Percentiles rank a stretch among this genome's conserved stretches.
phyloP scores from a whole-genome alignment of 2,113 vertebrate species.

The Scartelaos histophorus region DNA sequence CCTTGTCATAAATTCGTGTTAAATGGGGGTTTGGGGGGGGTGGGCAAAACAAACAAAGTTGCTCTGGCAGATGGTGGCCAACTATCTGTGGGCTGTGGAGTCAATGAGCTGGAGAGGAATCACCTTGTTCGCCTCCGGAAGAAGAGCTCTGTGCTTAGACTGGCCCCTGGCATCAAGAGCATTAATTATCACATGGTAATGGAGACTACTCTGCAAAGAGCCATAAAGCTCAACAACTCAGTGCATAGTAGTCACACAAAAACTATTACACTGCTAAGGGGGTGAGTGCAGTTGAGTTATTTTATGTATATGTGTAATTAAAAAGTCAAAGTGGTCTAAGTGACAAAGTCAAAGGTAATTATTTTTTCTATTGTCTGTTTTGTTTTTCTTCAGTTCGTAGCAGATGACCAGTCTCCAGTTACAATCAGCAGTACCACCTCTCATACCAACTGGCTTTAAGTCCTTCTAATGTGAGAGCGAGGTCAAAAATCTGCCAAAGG shows the following conservation, averaged over 20 bases:
- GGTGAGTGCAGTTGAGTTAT: neutral
- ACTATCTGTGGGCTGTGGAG: slow-evolving; percentile 4
- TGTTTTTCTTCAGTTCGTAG: neutral
- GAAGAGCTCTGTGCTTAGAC: neutral
- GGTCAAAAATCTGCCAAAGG: too few species aligned
- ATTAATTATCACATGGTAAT: neutral
- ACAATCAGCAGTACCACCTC: too few species aligned
- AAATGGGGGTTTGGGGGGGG: neutral
- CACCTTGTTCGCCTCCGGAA: neutral
- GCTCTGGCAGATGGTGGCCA: slow-evolving; percentile 30
- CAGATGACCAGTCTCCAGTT: neutral
- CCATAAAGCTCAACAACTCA: neutral
- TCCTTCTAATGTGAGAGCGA: too few species aligned
- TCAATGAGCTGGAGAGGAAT: neutral
- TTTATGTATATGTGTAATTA: neutral
- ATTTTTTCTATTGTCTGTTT: neutral
- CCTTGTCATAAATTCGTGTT: slow-evolving; percentile 7
- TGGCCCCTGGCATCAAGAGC: neutral
- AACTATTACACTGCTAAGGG: neutral
- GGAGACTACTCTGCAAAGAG: neutral
- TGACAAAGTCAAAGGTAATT: neutral
- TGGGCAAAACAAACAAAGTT: slow-evolving; percentile 23
- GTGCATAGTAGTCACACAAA: neutral
- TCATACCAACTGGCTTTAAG: too few species aligned
- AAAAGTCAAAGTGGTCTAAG: neutral